A percentile compares a stretch with the other conserved stretches of the same genome.
These are phyloP conservation scores for Medauroidea extradentata DNA, from an alignment of 1,140 invertebrate species.

Conservation along the genomic window DNA sequence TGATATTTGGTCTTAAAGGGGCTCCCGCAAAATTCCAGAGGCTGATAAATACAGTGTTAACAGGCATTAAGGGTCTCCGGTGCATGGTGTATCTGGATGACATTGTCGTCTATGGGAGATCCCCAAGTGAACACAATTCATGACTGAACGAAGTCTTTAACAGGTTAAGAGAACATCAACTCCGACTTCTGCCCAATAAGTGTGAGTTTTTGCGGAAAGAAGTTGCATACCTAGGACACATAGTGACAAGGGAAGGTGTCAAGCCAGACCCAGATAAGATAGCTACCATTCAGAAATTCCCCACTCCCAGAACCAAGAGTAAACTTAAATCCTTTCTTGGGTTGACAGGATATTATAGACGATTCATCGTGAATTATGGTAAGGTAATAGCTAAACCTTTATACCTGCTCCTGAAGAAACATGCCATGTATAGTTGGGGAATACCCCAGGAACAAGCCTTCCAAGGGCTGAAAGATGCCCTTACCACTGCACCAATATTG, in stretches of 20 bases:
- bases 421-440: constrained; percentile 29
- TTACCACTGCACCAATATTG: neutral
- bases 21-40: constrained; percentile 29
- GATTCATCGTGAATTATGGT: constrained; percentile 39
- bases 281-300: constrained; percentile 28
- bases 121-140: constrained; percentile 32
- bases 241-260: constrained; percentile 40
- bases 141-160: constrained; percentile 37
- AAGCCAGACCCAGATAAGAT: constrained; percentile 42
- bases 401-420: constrained; percentile 35
- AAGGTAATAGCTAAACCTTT: constrained; percentile 37
- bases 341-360: constrained; percentile 40
- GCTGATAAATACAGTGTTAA: constrained; percentile 37
- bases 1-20: constrained; percentile 34
- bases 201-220: constrained; percentile 45
- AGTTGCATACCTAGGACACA: constrained; percentile 44
- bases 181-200: constrained; percentile 46
- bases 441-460: constrained; percentile 30
- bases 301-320: constrained; percentile 38
- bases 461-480: constrained; percentile 16
- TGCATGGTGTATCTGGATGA: constrained; percentile 44
- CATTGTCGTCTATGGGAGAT: constrained; percentile 37
- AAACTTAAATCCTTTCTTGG: constrained; percentile 45
- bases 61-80: constrained; percentile 27
- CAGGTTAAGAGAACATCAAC: constrained; percentile 33